Percentiles rank a stretch among this genome's conserved stretches.
phyloP scores from a whole-genome alignment of 2,888 invertebrate genomes.

The Onchidella celtica region DNA sequence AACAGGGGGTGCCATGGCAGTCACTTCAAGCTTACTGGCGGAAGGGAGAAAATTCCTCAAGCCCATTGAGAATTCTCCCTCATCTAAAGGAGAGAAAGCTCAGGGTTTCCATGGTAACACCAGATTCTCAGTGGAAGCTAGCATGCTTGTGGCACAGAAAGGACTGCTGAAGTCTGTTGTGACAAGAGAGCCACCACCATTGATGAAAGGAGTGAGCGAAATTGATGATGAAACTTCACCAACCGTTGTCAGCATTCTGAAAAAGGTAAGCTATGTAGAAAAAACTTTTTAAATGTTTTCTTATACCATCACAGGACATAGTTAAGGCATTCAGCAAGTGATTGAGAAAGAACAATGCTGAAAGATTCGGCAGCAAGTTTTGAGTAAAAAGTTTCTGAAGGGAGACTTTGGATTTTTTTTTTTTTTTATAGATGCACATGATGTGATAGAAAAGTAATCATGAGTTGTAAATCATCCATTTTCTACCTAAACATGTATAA shows the following conservation, averaged over 20 bases:
- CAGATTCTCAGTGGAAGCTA: constrained; percentile 62
- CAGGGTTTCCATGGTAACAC: neutral
- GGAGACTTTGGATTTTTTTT: neutral
- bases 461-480: no score
- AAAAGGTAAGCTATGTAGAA: constrained; percentile 63
- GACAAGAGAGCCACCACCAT: constrained; percentile 59
- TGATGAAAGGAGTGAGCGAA: constrained; percentile 64
- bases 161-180: constrained; percentile 60
- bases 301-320: no score
- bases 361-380: no score
- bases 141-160: constrained; percentile 66
- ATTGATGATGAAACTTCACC: constrained; percentile 59
- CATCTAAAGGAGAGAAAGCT: neutral
- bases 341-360: no score
- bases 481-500: no score
- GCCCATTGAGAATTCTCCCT: neutral
- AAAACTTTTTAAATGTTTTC: neutral
- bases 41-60: neutral
- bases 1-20: neutral
- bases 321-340: no score
- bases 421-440: neutral
- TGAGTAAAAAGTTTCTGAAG: no score
- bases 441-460: no score
- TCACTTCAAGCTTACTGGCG: neutral
- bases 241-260: constrained; percentile 72